Base-by-base conservation (phyloP, 2,888 invertebrate genomes). In the Scaptodrosophila latifasciaeformis region DNA sequence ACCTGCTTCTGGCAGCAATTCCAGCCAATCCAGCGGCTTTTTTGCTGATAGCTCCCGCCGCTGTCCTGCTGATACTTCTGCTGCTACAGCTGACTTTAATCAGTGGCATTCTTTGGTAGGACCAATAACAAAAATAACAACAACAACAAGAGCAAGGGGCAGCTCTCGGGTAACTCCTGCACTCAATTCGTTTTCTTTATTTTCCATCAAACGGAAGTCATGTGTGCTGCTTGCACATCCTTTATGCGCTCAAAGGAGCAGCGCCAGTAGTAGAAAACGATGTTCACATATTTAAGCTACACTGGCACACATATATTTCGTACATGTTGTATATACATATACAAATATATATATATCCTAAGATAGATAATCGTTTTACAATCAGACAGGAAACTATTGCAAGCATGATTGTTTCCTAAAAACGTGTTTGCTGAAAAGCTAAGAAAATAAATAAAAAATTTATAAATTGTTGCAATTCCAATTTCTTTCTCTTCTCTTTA, bases 171-270 rank as follows among this genome's bases (percentile, higher is more conserved):
- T n/a, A n/a, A n/a, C n/a, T n/a, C 69, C 70, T 75, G 67, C 71
- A 75, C 71, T 75, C 76, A 71, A 72, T 75, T 72, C 65, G 62
- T 69, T 76, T 72, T 72, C 69, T 72, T 72, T 72, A 76, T 76
- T 72, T 76, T 69, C 52, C 69, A 58, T 61, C 62, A 63, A 65
- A 56, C 70, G 72, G 72, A 74, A 67, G 72, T 76, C 72, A 63
- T 76, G 67, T 76, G 62, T 76, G 65, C 70, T 63, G 70, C 60
- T 55, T 67, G 72, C 76, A 59, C 76, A 72, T 72, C 69, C 65
- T 71, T 52, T 61, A 52, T 64, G 49, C 51, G 59, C 58, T 62
- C 57, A 64, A 60, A 60, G 56, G 46, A 62, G 54, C 65, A 59
- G 42, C 40, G 29, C 29, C 49, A 21, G 44, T 44, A n/a, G n/a